phyloP scores from a whole-genome alignment of 2,888 invertebrate genomes.

The Diadegma fenestrale region DNA sequence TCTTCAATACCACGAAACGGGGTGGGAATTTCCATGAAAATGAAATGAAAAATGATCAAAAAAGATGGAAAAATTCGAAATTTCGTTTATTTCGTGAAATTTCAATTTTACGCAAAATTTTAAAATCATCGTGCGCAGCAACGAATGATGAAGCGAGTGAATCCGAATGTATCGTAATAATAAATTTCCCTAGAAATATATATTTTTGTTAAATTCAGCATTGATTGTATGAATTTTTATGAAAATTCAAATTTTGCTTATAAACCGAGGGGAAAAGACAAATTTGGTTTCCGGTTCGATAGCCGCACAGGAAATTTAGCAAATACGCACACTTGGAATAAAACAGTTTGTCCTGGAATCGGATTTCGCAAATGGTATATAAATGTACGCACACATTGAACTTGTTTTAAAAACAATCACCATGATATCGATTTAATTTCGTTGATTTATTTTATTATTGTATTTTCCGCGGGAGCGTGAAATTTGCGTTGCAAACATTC shows the following conservation, averaged over 20 bases:
- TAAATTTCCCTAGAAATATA: no score
- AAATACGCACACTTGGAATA: background rate
- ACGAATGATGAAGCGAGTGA: no score
- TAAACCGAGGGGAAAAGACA: background rate
- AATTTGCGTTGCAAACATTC: conserved; percentile 65
- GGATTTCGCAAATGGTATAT: background rate
- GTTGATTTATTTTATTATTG: conserved; percentile 26
- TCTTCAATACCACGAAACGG: background rate
- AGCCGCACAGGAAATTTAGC: background rate
- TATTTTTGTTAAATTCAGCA: no score
- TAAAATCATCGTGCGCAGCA: no score
- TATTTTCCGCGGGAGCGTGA: conserved; percentile 50
- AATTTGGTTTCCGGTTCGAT: background rate
- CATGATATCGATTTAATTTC: conserved; percentile 13
- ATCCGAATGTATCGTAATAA: no score
- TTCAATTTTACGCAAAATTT: no score
- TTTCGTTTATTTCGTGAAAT: no score
- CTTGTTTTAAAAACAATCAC: conserved; percentile 15
- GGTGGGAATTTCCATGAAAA: background rate
- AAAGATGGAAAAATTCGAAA: no score
- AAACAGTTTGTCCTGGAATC: background rate
- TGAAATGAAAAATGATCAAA: background rate
- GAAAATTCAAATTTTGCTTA: background rate
- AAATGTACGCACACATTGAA: background rate
- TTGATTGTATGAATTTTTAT: background rate